Evolutionary conservation across 1,140 invertebrate species (phyloP), one percentile per base, ranked within the genome.

Genomic region (Bathynomus jamesi): DNA sequence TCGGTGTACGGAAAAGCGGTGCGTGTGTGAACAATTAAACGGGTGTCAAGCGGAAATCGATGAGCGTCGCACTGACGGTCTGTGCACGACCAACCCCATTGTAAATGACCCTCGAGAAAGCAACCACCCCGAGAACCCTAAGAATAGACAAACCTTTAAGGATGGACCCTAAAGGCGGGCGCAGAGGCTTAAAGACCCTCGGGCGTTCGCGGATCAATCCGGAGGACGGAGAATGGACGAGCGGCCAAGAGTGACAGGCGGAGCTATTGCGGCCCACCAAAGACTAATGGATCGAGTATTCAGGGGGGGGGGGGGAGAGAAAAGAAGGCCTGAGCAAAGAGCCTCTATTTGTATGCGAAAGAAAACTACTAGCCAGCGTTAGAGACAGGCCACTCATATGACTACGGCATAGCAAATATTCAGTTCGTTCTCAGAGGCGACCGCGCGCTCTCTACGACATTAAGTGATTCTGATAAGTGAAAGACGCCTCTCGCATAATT

Each of bases 41-140:
- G 68, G 67, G 62, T 68, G 68, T 73, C 72, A 73, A 73, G 72
- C 72, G 67, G 72, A 73, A 73, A 73, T 73, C 72, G 64, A 73
- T 73, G 72, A 65, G 62, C 28, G 72, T 31, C 60, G 46, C 32
- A 40, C 17, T 40, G 32, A 8, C 32, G 7, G 32, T 40, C 32
- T 40, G 7, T 17, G 7, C 32, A 40, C 32, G 32, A 40, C 32
- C 32, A 40, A 40, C n/a, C 7, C 32, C 17, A 40, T 40, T 40
- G 32, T 40, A 40, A 40, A 40, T 17, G 32, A 40, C 17, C 32
- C 32, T 40, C 17, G 32, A 40, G 17, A 17, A 8, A 17, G 17
- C 17, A 40, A 40, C 32, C 17, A 40, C 32, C 32, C 32, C 7
- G 32, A 40, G 32, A 40, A 17, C 32, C 32, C 32, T 40, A 40